Evolutionary conservation across 2,113 vertebrate genomes (phyloP).

Genomic region (Oriolus oriolus): DNA sequence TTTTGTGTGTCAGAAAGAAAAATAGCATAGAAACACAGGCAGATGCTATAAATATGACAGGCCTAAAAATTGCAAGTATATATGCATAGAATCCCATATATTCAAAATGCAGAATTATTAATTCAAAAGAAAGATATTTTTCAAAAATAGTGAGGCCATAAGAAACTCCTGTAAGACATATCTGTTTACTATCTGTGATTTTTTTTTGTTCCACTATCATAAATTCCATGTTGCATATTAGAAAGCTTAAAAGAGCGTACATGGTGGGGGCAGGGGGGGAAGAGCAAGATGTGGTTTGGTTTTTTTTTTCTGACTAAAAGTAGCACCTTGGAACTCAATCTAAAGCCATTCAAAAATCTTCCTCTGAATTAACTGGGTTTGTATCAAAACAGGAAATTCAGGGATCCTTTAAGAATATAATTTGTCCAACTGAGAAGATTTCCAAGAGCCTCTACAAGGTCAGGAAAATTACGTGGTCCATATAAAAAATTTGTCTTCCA

Average conservation of each 20-base stretch:
- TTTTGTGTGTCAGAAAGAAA: not conserved
- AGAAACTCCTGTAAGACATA: not conserved
- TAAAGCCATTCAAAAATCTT: not conserved
- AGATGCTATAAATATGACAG: not conserved
- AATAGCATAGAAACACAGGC: not conserved
- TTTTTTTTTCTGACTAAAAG: not conserved
- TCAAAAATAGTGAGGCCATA: not conserved
- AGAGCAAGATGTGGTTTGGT: not conserved
- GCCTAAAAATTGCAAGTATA: not conserved
- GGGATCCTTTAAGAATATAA: not conserved
- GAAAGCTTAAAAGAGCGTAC: not conserved
- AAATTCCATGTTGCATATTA: not conserved
- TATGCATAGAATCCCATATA: not conserved
- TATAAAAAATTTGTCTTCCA: not conserved
- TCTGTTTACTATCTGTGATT: not conserved
- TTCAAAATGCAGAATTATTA: not conserved
- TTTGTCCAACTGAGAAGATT: not conserved
- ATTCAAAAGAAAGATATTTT: not conserved
- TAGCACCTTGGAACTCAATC: not conserved
- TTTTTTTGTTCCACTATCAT: not conserved
- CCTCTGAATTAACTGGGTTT: not conserved
- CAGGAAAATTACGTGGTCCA: not conserved
- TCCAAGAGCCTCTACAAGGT: not conserved
- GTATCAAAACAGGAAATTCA: not conserved
- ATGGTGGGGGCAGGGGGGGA: rapidly evolving